Evolutionary conservation across 2,888 invertebrate genomes (phyloP).

Genomic region (Chloroclysta siterata): DNA sequence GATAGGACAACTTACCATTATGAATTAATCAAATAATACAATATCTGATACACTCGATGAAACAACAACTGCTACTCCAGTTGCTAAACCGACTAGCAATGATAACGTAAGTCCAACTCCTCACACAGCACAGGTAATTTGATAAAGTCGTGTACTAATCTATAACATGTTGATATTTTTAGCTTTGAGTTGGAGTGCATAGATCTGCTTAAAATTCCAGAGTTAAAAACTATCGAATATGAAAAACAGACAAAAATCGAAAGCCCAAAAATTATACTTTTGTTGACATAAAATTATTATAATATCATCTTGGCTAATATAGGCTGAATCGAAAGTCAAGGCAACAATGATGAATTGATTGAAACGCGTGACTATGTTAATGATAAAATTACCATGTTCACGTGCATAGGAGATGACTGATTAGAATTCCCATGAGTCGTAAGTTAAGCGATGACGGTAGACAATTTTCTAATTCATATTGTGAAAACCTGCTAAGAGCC

Average conservation of each 20-base stretch:
- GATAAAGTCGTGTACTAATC: constrained; percentile 68
- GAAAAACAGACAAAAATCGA: too few relatives aligned
- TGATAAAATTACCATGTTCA: constrained; percentile 23
- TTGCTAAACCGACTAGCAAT: constrained; percentile 62
- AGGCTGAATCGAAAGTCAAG: constrained; percentile 2
- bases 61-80: constrained; percentile 57
- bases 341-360: constrained; percentile 22
- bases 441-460: not conserved
- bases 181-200: too few relatives aligned
- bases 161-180: constrained; percentile 49
- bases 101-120: constrained; percentile 51
- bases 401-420: constrained; percentile 23
- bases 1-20: constrained; percentile 37
- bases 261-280: not conserved
- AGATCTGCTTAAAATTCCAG: not conserved
- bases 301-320: too few relatives aligned
- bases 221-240: not conserved
- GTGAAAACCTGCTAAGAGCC: not conserved
- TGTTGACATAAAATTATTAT: not conserved
- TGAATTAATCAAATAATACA: constrained; percentile 47
- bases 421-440: constrained; percentile 11
- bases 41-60: constrained; percentile 43
- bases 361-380: constrained; percentile 16
- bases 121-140: constrained; percentile 50
- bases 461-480: not conserved